These are phyloP conservation scores for Eupithecia dodoneata DNA, from an alignment of 2,888 invertebrate species.

Conservation along the genomic window DNA sequence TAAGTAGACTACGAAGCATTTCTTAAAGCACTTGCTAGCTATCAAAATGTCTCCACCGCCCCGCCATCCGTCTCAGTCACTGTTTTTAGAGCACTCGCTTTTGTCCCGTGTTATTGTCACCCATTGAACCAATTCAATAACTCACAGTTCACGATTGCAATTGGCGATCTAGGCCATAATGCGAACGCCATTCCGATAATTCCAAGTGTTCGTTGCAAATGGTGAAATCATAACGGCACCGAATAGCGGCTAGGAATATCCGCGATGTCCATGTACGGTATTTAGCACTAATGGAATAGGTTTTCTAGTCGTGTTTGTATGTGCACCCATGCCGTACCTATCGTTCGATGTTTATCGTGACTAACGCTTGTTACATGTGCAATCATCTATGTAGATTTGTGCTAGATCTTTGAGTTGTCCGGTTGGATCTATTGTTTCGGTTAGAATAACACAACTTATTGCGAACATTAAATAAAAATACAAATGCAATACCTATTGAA, in stretches of 20 bases:
- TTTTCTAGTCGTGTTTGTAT: not conserved
- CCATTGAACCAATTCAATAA: constrained; percentile 34
- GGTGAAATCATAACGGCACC: constrained; percentile 38
- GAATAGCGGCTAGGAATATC: constrained; percentile 29
- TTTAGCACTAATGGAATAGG: constrained; percentile 37
- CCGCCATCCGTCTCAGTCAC: not conserved
- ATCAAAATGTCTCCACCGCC: not conserved
- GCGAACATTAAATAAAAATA: not conserved
- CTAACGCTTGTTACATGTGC: not conserved
- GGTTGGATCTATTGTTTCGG: not conserved
- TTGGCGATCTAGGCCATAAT: constrained; percentile 37
- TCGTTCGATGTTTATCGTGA: not conserved
- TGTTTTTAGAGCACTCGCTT: not conserved
- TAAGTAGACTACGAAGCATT: not conserved
- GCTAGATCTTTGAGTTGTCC: not conserved
- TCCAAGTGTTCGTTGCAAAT: constrained; percentile 34
- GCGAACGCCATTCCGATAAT: constrained; percentile 36
- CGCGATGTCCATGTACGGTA: constrained; percentile 40
- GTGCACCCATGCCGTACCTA: constrained; percentile 1
- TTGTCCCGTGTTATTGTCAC: constrained; percentile 18
- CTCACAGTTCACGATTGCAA: constrained; percentile 28
- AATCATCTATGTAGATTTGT: constrained; percentile 6
- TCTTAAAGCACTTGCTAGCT: not conserved
- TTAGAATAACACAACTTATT: not conserved
- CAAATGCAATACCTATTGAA: not conserved